phyloP scores from a whole-genome alignment of 2,888 invertebrate species.

The Sarcophaga subvicina region DNA sequence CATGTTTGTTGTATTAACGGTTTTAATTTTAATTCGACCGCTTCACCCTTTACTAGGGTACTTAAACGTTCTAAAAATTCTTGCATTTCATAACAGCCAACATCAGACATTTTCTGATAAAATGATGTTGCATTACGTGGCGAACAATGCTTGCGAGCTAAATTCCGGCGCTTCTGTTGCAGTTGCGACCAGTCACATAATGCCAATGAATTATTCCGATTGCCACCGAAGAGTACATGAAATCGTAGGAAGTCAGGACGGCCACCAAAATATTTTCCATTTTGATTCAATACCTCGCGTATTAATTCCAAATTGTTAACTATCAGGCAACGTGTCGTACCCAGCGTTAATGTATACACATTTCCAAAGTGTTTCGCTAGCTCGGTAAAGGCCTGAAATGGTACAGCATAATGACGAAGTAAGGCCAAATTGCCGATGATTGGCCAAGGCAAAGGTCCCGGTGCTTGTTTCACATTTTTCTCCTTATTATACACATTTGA shows the following conservation, averaged over 20 bases:
- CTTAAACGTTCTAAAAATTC: slow-evolving; percentile 85
- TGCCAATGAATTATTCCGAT: slow-evolving; percentile 92
- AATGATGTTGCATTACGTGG: slow-evolving; percentile 89
- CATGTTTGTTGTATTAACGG: slow-evolving; percentile 88
- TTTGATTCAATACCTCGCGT: slow-evolving; percentile 89
- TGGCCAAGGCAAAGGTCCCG: slow-evolving; percentile 87
- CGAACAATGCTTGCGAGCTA: slow-evolving; percentile 91
- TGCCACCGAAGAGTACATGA: slow-evolving; percentile 91
- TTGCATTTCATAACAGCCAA: slow-evolving; percentile 86
- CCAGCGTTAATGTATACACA: slow-evolving; percentile 87
- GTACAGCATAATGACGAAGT: slow-evolving; percentile 85
- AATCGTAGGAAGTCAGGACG: slow-evolving; percentile 91
- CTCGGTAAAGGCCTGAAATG: slow-evolving; percentile 88
- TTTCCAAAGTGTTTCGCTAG: slow-evolving; percentile 87
- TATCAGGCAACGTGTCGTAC: slow-evolving; percentile 87
- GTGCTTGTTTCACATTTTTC: slow-evolving; percentile 81
- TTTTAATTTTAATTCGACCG: slow-evolving; percentile 85
- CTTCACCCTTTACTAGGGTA: slow-evolving; percentile 76
- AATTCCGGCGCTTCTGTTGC: slow-evolving; percentile 89
- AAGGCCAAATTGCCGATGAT: slow-evolving; percentile 88
- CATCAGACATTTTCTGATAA: slow-evolving; percentile 88
- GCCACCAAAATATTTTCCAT: slow-evolving; percentile 91
- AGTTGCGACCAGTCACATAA: slow-evolving; percentile 94
- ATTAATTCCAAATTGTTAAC: slow-evolving; percentile 88
- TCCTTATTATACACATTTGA: background rate